phyloP scores from a whole-genome alignment of 2,797 vertebrate genomes.

The Sebastes steindachneri region DNA sequence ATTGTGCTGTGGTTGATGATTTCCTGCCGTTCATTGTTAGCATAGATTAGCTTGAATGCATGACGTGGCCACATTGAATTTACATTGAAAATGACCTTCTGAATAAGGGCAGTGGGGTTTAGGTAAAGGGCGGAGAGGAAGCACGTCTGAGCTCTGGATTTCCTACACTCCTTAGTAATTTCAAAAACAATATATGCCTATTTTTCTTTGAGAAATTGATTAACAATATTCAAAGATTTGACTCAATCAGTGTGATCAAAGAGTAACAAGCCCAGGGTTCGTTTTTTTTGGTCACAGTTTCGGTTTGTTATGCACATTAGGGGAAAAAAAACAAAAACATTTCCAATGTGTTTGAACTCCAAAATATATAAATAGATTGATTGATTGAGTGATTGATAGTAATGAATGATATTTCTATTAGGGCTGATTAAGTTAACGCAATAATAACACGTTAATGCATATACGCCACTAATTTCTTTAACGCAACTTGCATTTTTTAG shows the following conservation, averaged over 20 bases:
- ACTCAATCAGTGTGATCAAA: neutral
- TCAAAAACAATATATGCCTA: neutral
- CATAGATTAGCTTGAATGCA: neutral
- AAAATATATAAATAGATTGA: no score
- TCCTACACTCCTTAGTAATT: neutral
- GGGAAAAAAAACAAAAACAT: accelerated
- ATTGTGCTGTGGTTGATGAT: neutral
- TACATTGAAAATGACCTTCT: neutral
- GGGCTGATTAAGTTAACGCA: no score
- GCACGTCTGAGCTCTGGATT: neutral
- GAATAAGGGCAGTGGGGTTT: neutral
- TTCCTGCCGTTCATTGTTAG: conserved; percentile 1
- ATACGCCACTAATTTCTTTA: no score
- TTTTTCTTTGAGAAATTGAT: neutral
- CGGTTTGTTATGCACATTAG: no score
- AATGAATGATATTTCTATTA: no score
- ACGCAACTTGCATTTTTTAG: no score
- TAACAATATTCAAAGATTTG: neutral
- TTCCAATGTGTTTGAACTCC: no score
- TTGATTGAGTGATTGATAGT: no score
- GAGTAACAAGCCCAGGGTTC: neutral
- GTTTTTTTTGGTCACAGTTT: no score
- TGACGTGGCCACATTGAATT: neutral
- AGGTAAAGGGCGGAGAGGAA: neutral
- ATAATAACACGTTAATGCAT: no score